Base-by-base conservation (phyloP, 2,113 vertebrate species). In the Heterocephalus glaber region DNA sequence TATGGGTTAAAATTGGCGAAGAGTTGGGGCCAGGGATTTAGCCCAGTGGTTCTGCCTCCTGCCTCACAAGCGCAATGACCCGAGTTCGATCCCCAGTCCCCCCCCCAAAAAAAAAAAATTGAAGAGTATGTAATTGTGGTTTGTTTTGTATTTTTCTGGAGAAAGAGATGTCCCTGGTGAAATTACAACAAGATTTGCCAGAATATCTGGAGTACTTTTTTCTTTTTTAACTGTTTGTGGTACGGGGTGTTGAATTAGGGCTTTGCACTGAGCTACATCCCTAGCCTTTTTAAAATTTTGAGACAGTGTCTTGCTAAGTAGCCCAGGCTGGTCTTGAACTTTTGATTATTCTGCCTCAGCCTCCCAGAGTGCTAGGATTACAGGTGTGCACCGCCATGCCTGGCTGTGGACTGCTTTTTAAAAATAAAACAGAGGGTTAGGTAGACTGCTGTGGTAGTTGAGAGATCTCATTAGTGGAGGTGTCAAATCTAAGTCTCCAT, bases 1-100 rank as follows among this genome's bases (percentile, higher is more conserved):
- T 83, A 33, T 70, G 61, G 83, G 90, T 89, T 90, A 70, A 91
- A 92, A 41, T 90, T 44, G 7, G 12, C 86, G n/a, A 56, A 77
- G n/a, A n/a, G n/a, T n/a, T n/a, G n/a, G n/a, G n/a, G n/a, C n/a
- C n/a, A n/a, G n/a, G n/a, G n/a, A n/a, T n/a, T n/a, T n/a, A n/a
- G n/a, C n/a, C n/a, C n/a, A n/a, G n/a, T n/a, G n/a, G n/a, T n/a
- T n/a, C n/a, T n/a, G n/a, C n/a, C n/a, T n/a, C n/a, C n/a, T n/a
- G n/a, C n/a, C n/a, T n/a, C n/a, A n/a, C n/a, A n/a, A n/a, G n/a
- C n/a, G n/a, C n/a, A n/a, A n/a, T n/a, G n/a, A n/a, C n/a, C n/a
- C n/a, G n/a, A n/a, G n/a, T n/a, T n/a, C n/a, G n/a, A n/a, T n/a
- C n/a, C n/a, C n/a, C n/a, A n/a, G n/a, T n/a, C n/a, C n/a, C n/a